Evolutionary conservation across 1,140 invertebrate species (phyloP).

Genomic region (Leptinotarsa lineolata): DNA sequence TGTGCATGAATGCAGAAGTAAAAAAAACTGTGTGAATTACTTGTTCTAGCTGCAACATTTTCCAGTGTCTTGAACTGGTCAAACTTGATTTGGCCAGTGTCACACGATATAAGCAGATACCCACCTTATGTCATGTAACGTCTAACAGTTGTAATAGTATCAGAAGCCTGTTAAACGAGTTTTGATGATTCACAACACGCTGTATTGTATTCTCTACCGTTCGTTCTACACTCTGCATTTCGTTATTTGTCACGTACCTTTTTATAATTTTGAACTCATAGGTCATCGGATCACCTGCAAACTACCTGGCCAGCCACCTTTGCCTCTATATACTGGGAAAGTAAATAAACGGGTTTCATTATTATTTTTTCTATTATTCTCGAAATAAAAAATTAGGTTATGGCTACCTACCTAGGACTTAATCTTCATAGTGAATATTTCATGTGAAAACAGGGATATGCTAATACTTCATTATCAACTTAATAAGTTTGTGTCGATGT

Average conservation of each 20-base stretch:
- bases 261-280: constrained; percentile 29
- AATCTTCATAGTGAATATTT: too few relatives aligned
- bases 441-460: too few relatives aligned
- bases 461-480: too few relatives aligned
- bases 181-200: constrained; percentile 34
- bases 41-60: constrained; percentile 36
- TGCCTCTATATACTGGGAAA: not conserved
- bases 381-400: not conserved
- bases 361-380: not conserved
- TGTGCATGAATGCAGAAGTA: constrained; percentile 30
- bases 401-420: too few relatives aligned
- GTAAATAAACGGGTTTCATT: constrained; percentile 1
- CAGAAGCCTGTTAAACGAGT: constrained; percentile 43
- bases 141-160: constrained; percentile 40
- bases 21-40: constrained; percentile 36
- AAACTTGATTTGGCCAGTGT: constrained; percentile 47
- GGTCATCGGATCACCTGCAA: constrained; percentile 36
- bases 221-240: constrained; percentile 35
- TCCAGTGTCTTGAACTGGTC: constrained; percentile 45
- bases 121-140: constrained; percentile 37
- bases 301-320: constrained; percentile 30
- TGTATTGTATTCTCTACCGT: constrained; percentile 29
- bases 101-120: constrained; percentile 40
- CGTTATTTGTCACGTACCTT: constrained; percentile 38
- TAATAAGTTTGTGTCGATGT: too few relatives aligned